These are phyloP conservation scores for Diarsia brunnea DNA, from an alignment of 2,888 invertebrate genomes.

Conservation along the genomic window DNA sequence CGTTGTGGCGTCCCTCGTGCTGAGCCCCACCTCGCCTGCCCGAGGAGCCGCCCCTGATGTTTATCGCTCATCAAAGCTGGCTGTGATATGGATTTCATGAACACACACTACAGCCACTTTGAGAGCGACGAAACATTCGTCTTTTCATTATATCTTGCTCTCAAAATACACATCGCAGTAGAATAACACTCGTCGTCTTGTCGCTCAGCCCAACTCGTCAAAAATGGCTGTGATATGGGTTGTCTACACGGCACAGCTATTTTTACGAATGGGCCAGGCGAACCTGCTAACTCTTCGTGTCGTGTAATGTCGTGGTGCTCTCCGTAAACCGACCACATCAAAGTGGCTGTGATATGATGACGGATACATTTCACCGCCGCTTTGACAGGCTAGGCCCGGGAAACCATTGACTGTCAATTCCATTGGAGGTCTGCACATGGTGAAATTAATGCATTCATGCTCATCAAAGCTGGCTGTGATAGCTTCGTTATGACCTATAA, in stretches of 20 bases:
- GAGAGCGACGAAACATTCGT: slow-evolving; percentile 92
- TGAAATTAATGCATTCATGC: slow-evolving; percentile 92
- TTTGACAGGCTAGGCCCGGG: slow-evolving; percentile 94
- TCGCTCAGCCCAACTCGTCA: slow-evolving; percentile 96
- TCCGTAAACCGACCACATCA: slow-evolving; percentile 95
- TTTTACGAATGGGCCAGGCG: slow-evolving; percentile 93
- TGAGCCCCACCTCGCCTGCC: not conserved
- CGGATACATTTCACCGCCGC: slow-evolving; percentile 95
- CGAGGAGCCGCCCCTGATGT: slow-evolving; percentile 47
- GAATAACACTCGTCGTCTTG: slow-evolving; percentile 63
- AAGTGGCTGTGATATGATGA: slow-evolving; percentile 99
- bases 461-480: slow-evolving; percentile 99
- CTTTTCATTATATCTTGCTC: not conserved
- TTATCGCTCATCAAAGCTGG: slow-evolving; percentile 99
- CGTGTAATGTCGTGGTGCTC: slow-evolving; percentile 63
- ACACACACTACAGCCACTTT: slow-evolving; percentile 97
- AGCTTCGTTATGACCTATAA: slow-evolving; percentile 93
- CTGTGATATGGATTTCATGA: slow-evolving; percentile 95
- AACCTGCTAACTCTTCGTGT: slow-evolving; percentile 64
- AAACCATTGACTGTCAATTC: slow-evolving; percentile 63
- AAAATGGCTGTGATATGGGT: slow-evolving; percentile 98
- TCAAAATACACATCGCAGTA: slow-evolving; percentile 7
- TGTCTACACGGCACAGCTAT: slow-evolving; percentile 93
- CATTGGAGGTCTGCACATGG: slow-evolving; percentile 31
- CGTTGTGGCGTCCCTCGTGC: slow-evolving; percentile 61